Percentiles rank a stretch among this genome's conserved stretches.
Conservation (phyloP, 2,888 invertebrate species). For the Conomelus anceps region DNA sequence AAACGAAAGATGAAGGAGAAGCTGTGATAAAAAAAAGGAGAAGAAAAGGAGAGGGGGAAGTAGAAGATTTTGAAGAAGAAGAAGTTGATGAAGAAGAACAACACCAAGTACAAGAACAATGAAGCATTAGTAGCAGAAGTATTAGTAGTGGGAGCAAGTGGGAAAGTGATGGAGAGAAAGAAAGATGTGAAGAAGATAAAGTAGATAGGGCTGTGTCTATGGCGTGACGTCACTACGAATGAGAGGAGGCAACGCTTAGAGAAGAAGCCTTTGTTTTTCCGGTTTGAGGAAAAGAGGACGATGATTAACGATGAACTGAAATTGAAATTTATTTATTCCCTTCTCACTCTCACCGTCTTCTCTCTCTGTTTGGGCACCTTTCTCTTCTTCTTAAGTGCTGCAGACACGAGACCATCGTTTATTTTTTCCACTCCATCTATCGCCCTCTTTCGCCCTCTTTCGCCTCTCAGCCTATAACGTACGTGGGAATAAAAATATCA, state of each 20-base stretch:
- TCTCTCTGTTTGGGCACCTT: neutral
- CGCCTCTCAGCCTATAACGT: neutral
- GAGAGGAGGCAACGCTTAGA: neutral
- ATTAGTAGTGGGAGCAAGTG: neutral
- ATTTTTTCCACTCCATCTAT: neutral
- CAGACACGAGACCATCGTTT: neutral
- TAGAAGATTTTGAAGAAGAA: neutral
- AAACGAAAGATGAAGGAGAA: neutral
- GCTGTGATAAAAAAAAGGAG: too few species aligned
- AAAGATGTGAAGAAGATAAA: neutral
- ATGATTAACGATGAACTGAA: slow-evolving; percentile 8
- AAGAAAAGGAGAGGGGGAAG: too few species aligned
- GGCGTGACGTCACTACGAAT: neutral
- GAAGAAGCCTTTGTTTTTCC: slow-evolving; percentile 1
- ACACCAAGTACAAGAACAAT: too few species aligned
- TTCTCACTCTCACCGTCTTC: neutral
- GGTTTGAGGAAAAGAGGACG: neutral
- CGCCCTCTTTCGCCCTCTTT: too few species aligned
- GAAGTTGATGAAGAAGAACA: neutral
- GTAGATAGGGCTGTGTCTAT: neutral
- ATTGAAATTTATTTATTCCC: slow-evolving; percentile 11
- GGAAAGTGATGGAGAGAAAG: neutral
- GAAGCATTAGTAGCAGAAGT: too few species aligned
- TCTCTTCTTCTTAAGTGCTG: neutral
- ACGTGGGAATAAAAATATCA: neutral